phyloP scores from a whole-genome alignment of 2,888 invertebrate genomes.

The Tetragonula carbonaria region DNA sequence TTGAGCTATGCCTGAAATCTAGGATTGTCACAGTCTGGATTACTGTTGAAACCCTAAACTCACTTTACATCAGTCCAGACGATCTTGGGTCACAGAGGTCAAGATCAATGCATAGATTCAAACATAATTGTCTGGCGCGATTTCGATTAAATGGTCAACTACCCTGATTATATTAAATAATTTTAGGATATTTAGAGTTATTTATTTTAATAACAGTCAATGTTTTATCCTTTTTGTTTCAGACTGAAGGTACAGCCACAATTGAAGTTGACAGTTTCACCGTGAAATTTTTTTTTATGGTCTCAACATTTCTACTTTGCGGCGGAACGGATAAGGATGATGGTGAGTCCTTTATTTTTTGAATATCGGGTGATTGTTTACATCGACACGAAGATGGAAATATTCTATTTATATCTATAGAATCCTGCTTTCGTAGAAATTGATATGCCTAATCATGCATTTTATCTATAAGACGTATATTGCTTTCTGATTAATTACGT shows the following conservation, averaged over 20 bases:
- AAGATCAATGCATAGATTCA: neutral
- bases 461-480: neutral
- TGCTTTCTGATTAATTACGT: neutral
- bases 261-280: neutral
- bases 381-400: neutral
- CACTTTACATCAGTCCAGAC: neutral
- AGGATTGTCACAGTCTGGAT: neutral
- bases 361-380: neutral
- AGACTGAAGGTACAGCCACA: neutral
- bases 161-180: neutral
- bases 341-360: slow-evolving; percentile 15
- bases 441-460: too few relatives aligned
- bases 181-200: neutral
- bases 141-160: neutral
- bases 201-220: neutral
- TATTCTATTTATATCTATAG: neutral
- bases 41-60: neutral
- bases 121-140: neutral
- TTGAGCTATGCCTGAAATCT: too few relatives aligned
- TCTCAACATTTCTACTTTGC: slow-evolving; percentile 27
- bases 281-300: slow-evolving; percentile 19
- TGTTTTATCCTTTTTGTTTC: slow-evolving; percentile 2
- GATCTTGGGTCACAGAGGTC: neutral
- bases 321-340: slow-evolving; percentile 20
- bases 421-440: neutral